Percentiles rank a stretch among this genome's conserved stretches.
Conservation (phyloP, 2,888 invertebrate species). For the Drepanosiphum platanoidis region DNA sequence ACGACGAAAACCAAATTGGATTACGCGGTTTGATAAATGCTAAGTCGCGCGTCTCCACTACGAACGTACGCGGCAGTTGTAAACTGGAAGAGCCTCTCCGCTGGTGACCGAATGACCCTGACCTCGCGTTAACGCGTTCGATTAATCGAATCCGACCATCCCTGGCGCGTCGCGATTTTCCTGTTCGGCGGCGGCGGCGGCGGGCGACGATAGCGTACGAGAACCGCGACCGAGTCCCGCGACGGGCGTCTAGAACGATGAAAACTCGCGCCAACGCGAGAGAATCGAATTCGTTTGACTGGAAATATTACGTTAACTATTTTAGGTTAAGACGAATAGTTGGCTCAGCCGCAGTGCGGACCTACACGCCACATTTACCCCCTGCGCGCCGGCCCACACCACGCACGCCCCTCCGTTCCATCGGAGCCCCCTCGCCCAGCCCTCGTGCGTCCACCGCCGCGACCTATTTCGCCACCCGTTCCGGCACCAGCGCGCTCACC, state of each 20-base stretch:
- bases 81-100: constrained; percentile 5
- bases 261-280: background rate
- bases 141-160: background rate
- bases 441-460: constrained; percentile 24
- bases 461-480: constrained; percentile 59
- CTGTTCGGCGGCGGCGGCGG: too few species aligned
- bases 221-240: background rate
- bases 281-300: background rate
- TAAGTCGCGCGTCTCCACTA: background rate
- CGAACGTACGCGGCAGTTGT: background rate
- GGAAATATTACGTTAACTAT: constrained; percentile 41
- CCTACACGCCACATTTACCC: constrained; percentile 42
- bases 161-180: background rate
- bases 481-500: constrained; percentile 39
- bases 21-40: background rate
- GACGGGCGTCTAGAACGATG: background rate
- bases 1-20: constrained; percentile 6
- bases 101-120: constrained; percentile 33
- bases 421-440: background rate
- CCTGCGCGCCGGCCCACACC: constrained; percentile 20
- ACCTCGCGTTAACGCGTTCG: background rate
- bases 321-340: constrained; percentile 55
- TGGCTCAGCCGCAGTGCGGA: constrained; percentile 61
- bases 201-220: background rate
- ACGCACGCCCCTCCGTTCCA: background rate